These are phyloP conservation scores for Drosophila paulistorum DNA, from an alignment of 1,140 invertebrate species.

Conservation along the genomic window DNA sequence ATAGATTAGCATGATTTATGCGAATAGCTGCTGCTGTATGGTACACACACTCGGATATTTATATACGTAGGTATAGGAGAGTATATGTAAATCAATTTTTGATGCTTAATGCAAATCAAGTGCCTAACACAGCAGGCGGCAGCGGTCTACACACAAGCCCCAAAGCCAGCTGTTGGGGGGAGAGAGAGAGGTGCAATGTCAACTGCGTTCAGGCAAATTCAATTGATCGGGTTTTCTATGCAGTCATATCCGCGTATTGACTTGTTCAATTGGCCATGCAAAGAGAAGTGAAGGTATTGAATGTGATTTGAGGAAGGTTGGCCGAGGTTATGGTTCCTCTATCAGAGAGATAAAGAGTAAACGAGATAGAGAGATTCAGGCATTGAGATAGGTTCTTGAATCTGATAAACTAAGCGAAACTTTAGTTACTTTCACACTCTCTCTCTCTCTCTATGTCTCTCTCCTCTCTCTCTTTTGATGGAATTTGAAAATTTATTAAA, in stretches of 20 bases:
- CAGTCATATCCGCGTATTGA: constrained; percentile 7
- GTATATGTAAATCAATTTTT: constrained; percentile 20
- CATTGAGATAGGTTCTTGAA: too few species aligned
- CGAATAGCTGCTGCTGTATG: constrained; percentile 5
- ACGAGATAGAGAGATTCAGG: too few species aligned
- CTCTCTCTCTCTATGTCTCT: too few species aligned
- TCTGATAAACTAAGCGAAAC: too few species aligned
- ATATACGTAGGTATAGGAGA: background rate
- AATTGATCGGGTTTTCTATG: constrained; percentile 1
- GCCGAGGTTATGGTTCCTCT: background rate
- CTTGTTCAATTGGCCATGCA: constrained; percentile 16
- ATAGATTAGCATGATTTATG: constrained; percentile 31
- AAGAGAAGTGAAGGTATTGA: constrained; percentile 6
- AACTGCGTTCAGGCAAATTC: constrained; percentile 6
- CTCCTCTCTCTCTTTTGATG: too few species aligned
- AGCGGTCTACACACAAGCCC: too few species aligned
- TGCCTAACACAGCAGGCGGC: constrained; percentile 9
- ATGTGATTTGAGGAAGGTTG: background rate
- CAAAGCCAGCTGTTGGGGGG: background rate
- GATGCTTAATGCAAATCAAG: constrained; percentile 17
- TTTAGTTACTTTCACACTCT: too few species aligned
- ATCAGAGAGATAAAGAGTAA: background rate
- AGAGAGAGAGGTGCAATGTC: background rate
- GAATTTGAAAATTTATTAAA: too few species aligned
- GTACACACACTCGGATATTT: background rate